Evolutionary conservation across 2,888 invertebrate species (phyloP).

Genomic region (Stenurella melanura): DNA sequence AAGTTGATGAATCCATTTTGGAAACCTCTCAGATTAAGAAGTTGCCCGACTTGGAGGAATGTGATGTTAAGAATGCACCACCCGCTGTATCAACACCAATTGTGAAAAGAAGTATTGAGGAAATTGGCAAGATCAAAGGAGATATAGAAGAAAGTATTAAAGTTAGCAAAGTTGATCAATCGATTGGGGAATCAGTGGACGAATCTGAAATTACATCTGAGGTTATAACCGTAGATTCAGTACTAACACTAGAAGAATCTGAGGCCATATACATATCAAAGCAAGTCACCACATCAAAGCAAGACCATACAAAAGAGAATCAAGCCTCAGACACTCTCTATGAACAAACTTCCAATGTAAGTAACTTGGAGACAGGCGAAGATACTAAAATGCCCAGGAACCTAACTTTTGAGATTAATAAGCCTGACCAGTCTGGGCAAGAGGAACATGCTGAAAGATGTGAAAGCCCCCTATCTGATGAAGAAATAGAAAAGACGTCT

Average conservation of each 20-base stretch:
- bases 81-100: neutral
- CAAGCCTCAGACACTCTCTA: neutral
- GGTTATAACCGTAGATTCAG: neutral
- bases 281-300: too few species aligned
- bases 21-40: slow-evolving; percentile 8
- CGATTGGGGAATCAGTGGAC: neutral
- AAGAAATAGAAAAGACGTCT: neutral
- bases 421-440: neutral
- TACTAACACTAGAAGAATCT: neutral
- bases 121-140: neutral
- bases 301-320: neutral
- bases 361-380: neutral
- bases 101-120: neutral
- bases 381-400: neutral
- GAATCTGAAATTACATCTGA: neutral
- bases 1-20: slow-evolving; percentile 52
- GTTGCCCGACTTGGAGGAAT: neutral
- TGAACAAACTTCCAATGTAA: neutral
- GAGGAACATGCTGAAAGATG: neutral
- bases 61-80: neutral
- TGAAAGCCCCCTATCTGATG: neutral
- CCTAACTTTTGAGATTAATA: neutral
- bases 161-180: neutral
- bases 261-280: neutral
- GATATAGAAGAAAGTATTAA: neutral